Conservation (phyloP, 2,797 vertebrate genomes). For the Poecile montanus region DNA sequence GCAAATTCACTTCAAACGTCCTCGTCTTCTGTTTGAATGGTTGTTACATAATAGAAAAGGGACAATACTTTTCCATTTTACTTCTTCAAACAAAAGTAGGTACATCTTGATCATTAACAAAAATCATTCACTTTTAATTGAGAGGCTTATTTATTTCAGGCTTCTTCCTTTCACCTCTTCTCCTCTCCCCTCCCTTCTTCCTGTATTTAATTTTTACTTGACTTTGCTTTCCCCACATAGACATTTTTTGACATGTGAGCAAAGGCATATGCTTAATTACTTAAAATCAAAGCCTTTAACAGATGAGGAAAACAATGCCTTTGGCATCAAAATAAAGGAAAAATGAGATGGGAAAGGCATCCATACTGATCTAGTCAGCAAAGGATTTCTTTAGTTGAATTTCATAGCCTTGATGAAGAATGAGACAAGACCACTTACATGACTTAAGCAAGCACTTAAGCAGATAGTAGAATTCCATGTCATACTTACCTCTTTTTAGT, state of each 20-base stretch:
- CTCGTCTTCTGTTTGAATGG: neutral
- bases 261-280: neutral
- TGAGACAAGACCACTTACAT: neutral
- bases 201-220: neutral
- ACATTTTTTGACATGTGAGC: neutral
- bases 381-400: neutral
- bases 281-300: neutral
- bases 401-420: neutral
- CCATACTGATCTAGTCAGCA: neutral
- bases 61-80: neutral
- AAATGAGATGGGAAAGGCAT: neutral
- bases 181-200: neutral
- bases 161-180: neutral
- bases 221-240: neutral
- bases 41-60: neutral
- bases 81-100: neutral
- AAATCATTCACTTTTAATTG: neutral
- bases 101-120: neutral
- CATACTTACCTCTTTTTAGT: neutral
- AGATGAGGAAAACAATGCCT: accelerated
- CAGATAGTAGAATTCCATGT: neutral
- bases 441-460: neutral
- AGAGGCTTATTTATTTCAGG: neutral
- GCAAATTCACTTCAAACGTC: neutral
- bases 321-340: neutral